phyloP scores from a whole-genome alignment of 2,113 vertebrate genomes.

The Dissostichus mawsoni region DNA sequence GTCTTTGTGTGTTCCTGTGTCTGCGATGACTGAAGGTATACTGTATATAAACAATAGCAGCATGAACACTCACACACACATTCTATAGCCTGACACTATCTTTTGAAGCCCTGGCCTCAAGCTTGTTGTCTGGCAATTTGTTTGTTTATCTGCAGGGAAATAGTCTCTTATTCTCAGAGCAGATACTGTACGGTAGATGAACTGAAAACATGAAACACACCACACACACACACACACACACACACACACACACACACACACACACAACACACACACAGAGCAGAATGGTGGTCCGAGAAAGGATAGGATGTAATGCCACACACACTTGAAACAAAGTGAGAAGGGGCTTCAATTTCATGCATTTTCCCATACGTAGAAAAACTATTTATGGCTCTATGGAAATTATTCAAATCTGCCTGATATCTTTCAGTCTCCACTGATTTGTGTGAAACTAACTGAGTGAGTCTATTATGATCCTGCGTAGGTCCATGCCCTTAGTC shows the following conservation, averaged over 20 bases:
- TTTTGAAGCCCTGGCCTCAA: constrained; percentile 52
- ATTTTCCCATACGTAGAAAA: no score
- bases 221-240: constrained; percentile 16
- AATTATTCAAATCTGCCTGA: constrained; percentile 1
- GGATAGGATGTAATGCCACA: constrained; percentile 17
- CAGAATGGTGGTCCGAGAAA: constrained; percentile 19
- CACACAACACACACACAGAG: constrained; percentile 5
- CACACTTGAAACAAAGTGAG: constrained; percentile 11
- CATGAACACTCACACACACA: background rate
- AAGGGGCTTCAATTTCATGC: background rate
- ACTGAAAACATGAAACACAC: constrained; percentile 28
- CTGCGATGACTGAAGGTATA: constrained; percentile 25
- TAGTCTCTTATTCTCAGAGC: constrained; percentile 34
- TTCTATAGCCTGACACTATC: constrained; percentile 16
- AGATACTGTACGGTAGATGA: constrained; percentile 29
- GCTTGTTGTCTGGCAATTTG: constrained; percentile 54
- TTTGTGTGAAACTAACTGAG: constrained; percentile 2
- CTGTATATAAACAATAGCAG: background rate
- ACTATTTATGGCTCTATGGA: background rate
- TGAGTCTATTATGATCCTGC: background rate
- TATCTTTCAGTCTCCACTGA: background rate
- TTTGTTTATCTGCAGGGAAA: constrained; percentile 51
- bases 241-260: constrained; percentile 21
- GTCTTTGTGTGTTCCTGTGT: constrained; percentile 25
- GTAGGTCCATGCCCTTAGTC: constrained; percentile 14